phyloP scores from a whole-genome alignment of 2,888 invertebrate species.

The Acanthosepion lycidas region DNA sequence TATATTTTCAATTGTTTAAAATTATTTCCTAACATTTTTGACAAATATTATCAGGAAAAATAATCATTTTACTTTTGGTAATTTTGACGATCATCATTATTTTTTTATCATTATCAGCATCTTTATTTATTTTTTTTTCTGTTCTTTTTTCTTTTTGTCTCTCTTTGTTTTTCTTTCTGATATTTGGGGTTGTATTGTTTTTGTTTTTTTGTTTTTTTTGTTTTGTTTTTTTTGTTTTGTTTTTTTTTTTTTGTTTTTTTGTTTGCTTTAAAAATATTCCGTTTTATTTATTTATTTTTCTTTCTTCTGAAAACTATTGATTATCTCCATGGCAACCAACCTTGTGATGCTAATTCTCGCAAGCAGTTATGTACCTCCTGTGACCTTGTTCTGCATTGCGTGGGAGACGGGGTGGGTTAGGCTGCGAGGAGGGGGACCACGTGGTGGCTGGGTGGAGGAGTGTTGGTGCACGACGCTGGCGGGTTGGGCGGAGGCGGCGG shows the following conservation, averaged over 20 bases:
- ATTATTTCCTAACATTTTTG: too few relatives aligned
- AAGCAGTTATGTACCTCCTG: conserved; percentile 1
- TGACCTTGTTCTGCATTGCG: conserved; percentile 33
- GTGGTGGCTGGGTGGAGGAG: neutral
- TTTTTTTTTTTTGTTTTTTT: neutral
- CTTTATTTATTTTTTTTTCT: neutral
- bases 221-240: neutral
- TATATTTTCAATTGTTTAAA: too few relatives aligned
- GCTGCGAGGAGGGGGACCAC: neutral
- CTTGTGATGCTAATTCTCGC: conserved; percentile 33
- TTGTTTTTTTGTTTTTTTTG: neutral
- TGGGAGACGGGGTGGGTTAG: neutral
- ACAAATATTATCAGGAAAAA: too few relatives aligned
- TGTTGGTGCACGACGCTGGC: neutral
- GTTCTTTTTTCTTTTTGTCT: neutral
- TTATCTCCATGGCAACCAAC: conserved; percentile 33
- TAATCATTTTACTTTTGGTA: too few relatives aligned
- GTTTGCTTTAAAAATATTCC: neutral
- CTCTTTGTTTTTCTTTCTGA: neutral
- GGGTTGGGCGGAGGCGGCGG: neutral
- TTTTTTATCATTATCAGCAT: neutral
- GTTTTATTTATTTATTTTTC: neutral
- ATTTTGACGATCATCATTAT: neutral
- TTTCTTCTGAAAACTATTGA: neutral
- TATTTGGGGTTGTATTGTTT: neutral